Evolutionary conservation across 2,113 vertebrate species (phyloP).

Genomic region (Catharus bicknelli): DNA sequence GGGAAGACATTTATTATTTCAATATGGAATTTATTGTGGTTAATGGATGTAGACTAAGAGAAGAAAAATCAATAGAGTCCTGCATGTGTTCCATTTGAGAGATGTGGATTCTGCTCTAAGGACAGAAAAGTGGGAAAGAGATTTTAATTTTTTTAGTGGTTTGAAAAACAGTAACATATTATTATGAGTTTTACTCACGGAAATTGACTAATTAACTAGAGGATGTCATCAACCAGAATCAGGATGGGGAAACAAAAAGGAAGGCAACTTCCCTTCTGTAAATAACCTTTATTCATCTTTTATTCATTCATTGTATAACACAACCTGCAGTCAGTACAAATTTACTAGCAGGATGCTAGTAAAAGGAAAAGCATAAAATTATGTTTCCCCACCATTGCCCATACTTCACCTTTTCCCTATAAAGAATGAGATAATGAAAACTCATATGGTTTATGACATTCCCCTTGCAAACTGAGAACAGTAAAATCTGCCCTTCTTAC

Average conservation of each 20-base stretch:
- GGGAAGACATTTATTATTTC: slow-evolving; percentile 39
- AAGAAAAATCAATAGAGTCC: slow-evolving; percentile 7
- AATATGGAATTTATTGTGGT: slow-evolving; percentile 32
- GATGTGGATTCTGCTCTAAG: not conserved
- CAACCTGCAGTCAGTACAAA: not conserved
- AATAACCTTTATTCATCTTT: slow-evolving; percentile 27
- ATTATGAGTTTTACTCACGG: not conserved
- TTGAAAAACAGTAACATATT: not conserved
- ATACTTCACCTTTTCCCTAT: slow-evolving; percentile 16
- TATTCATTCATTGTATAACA: slow-evolving; percentile 26
- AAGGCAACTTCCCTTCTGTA: slow-evolving; percentile 14
- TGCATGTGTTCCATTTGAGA: not conserved
- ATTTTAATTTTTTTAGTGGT: not conserved
- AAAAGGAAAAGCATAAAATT: slow-evolving; percentile 15
- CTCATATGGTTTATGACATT: slow-evolving; percentile 25
- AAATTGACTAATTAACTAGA: slow-evolving; percentile 8
- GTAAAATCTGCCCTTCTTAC: slow-evolving; percentile 48
- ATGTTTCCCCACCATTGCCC: not conserved
- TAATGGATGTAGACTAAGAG: slow-evolving; percentile 19
- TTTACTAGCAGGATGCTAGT: slow-evolving; percentile 13
- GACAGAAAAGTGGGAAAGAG: not conserved
- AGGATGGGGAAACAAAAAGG: not conserved
- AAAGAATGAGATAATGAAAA: slow-evolving; percentile 17
- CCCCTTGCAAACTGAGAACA: slow-evolving; percentile 27
- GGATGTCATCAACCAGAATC: not conserved